Evolutionary conservation across 1,140 invertebrate species (phyloP), one percentile per base, ranked within the genome.

Genomic region (Asobara japonica): DNA sequence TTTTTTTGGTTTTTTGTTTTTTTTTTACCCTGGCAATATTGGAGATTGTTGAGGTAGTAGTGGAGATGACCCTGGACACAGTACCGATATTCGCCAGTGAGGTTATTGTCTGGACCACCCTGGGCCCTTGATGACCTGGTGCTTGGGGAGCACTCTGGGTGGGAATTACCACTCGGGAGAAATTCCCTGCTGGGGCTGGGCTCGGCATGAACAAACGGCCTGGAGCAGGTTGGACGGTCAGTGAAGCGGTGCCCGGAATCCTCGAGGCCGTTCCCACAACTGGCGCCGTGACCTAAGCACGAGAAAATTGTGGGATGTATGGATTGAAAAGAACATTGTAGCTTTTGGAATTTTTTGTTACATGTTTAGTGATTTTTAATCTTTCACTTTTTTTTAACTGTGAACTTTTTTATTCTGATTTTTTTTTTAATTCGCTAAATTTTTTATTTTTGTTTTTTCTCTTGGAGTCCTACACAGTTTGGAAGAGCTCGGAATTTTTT

Each of bases 121-220:
- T 76, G 0, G 77, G 16, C 61, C 76, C 74, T 60, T 76, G 74
- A 36, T 61, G 20, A 29, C 77, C 79, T 38, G 56, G 16, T 29
- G 76, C 78, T 36, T 79, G 80, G 38, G 74, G 78, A 11, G 76
- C 69, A 67, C 84, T 83, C 65, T 83, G 83, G 13, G 80, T 81
- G 16, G 86, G 84, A 60, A 87, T 83, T 36, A 88, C 85, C 27
- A 88, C 87, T 13, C 86, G 81, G 73, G 80, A 85, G 33, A 87
- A 82, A 33, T 80, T 82, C 3, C 78, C 76, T 11, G 79, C 76
- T 10, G 83, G 74, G 3, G 81, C 78, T 62, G 85, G 79, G 66
- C 84, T 87, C 38, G 86, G 83, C 4, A 84, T 78, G 38, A 88
- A 76, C 56, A 85, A 85, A 25, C 84, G 77, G 2, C 78, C 79